Evolutionary conservation across 2,113 vertebrate genomes (phyloP).

Genomic region (Anthoscopus minutus): DNA sequence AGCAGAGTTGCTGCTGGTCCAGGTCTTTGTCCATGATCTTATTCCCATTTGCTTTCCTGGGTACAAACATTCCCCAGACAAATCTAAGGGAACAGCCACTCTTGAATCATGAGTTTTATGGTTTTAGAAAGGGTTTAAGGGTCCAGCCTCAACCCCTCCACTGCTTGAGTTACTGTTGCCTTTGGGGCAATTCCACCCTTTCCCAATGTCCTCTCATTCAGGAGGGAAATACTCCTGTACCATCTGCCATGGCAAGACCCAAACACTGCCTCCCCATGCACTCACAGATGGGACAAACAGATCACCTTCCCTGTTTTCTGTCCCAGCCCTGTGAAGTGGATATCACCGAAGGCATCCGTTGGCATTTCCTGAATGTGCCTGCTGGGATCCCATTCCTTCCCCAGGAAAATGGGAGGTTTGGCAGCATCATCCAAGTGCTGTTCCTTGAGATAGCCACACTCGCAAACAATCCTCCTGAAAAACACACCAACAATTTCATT

Average conservation of each 20-base stretch:
- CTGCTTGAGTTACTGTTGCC: neutral
- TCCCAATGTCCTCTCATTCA: neutral
- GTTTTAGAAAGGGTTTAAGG: neutral
- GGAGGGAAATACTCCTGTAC: neutral
- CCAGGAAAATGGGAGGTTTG: conserved; percentile 68
- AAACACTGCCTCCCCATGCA: neutral
- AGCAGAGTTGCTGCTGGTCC: neutral
- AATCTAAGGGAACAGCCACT: neutral
- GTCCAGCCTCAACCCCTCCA: neutral
- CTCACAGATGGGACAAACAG: neutral
- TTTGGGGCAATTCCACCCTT: neutral
- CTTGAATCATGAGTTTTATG: neutral
- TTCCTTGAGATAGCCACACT: conserved; percentile 79
- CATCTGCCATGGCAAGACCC: neutral
- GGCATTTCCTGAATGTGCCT: conserved; percentile 79
- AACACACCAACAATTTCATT: neutral
- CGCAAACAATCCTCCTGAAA: conserved; percentile 75
- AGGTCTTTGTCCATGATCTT: neutral
- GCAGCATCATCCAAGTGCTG: conserved; percentile 78
- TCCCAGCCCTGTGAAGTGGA: conserved; percentile 78
- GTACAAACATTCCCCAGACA: neutral
- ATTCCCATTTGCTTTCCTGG: accelerated
- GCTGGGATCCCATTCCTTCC: conserved; percentile 74
- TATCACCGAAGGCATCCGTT: conserved; percentile 90
- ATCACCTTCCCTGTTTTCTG: conserved; percentile 82